Evolutionary conservation across 2,113 vertebrate species (phyloP).

Genomic region (Danio rerio): GRCz12tu NC_133184.1:24117001-24117500

Average conservation of each 20-base stretch:
- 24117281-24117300: slow-evolving; percentile 65
- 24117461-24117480: slow-evolving; percentile 37
- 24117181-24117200: slow-evolving; percentile 56
- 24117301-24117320: slow-evolving; percentile 55
- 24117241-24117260: slow-evolving; percentile 67
- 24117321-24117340: slow-evolving; percentile 55
- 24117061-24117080: slow-evolving; percentile 26
- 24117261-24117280: slow-evolving; percentile 65
- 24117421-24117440: slow-evolving; percentile 17
- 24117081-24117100: slow-evolving; percentile 40
- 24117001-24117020: neutral
- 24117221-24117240: slow-evolving; percentile 62
- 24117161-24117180: slow-evolving; percentile 61
- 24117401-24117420: slow-evolving; percentile 35
- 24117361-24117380: slow-evolving; percentile 54
- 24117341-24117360: slow-evolving; percentile 46
- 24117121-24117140: slow-evolving; percentile 50
- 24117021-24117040: slow-evolving; percentile 8
- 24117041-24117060: neutral
- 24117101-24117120: slow-evolving; percentile 55
- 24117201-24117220: slow-evolving; percentile 56
- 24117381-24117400: slow-evolving; percentile 39
- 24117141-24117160: slow-evolving; percentile 58
- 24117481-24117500: slow-evolving; percentile 39
- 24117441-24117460: slow-evolving; percentile 26